Conservation (phyloP, 2,888 invertebrate species). For the Coremacera marginata region DNA sequence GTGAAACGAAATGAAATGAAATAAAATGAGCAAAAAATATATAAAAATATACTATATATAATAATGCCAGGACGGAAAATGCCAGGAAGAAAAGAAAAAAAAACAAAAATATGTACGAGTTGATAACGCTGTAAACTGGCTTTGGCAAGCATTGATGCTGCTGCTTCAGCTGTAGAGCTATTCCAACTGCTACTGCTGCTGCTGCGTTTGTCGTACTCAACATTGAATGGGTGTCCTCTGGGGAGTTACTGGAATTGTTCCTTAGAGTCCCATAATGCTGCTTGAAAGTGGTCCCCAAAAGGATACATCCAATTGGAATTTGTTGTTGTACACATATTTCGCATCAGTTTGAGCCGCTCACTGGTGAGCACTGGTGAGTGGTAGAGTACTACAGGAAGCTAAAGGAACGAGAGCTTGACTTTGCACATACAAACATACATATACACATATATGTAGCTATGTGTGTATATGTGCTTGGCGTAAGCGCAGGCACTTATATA, state of each 20-base stretch:
- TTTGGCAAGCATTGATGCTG: constrained; percentile 8
- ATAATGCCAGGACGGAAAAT: background rate
- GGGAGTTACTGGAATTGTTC: constrained; percentile 67
- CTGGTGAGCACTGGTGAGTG: background rate
- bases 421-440: too few species aligned
- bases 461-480: too few species aligned
- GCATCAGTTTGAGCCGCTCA: constrained; percentile 37
- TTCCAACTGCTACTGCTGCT: background rate
- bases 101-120: background rate
- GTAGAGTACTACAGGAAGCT: background rate
- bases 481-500: too few species aligned
- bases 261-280: constrained; percentile 69
- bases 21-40: background rate
- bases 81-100: background rate
- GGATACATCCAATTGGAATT: constrained; percentile 67
- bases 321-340: constrained; percentile 54
- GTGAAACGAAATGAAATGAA: constrained; percentile 11
- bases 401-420: background rate
- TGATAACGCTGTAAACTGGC: background rate
- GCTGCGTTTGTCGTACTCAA: constrained; percentile 38
- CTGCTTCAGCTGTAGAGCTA: background rate
- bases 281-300: constrained; percentile 64
- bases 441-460: too few species aligned
- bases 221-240: constrained; percentile 51
- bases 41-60: background rate